Base-by-base conservation (phyloP, 2,797 vertebrate genomes). In the Enteromius radiatus region DNA sequence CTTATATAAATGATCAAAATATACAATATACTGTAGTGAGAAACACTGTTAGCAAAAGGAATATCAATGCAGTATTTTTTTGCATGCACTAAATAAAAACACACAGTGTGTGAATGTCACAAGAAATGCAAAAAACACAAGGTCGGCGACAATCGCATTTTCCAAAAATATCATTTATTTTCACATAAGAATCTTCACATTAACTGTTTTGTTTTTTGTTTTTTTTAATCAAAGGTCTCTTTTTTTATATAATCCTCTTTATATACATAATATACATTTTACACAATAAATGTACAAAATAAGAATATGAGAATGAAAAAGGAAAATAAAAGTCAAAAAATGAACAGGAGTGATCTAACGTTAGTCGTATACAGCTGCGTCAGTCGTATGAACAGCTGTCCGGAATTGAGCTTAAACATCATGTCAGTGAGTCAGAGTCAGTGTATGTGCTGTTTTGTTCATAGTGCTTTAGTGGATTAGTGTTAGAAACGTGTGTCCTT, bases 141-240 rank as follows among this genome's bases (percentile, higher is more conserved):
- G 31, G 74, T 82, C 31, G 11, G 64, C 3, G 9, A 52, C 41
- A 61, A 82, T 90, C 47, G 90, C 86, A 88, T 89, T 94, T 93
- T 92, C 89, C 80, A 94, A 94, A 95, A 95, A 95, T 92, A 93
- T 90, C 54, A 78, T 94, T 94, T 93, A 94, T 94, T 95, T 82
- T 94, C 93, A 94, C 93, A 93, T 92, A 92, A 90, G 92, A 93
- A 91, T 88, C 75, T 94, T 95, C 92, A 95, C 94, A 95, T 94
- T 94, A 90, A 92, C 90, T 91, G 92, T 49, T 65, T 69, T 6
- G 3, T 64, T 67, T 38, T 75, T 92, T 93, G 91, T 82, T 65
- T 14, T 59, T 52, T 73, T 78, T 94, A 92, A 93, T 94, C 92
- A 95, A 94, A 94, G 70, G 56, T 88, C 56, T 93, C 92, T 89